These are phyloP conservation scores for Sclerodermus sp. DNA, from an alignment of 2,888 invertebrate species.

Conservation along the genomic window DNA sequence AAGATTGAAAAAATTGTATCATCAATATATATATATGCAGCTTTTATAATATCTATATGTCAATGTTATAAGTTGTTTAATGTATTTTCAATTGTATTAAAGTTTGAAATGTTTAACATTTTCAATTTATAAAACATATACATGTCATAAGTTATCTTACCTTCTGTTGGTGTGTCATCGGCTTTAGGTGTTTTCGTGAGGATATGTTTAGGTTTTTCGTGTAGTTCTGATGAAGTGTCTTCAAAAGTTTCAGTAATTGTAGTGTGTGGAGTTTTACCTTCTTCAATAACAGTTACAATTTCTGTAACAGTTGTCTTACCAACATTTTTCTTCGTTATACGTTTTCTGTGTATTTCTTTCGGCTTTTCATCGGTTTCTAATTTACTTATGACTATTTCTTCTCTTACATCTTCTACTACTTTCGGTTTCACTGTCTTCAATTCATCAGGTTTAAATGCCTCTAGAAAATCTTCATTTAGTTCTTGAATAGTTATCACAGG, in stretches of 20 bases:
- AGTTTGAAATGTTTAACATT: too few species aligned
- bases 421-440: slow-evolving; percentile 20
- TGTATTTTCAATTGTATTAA: too few species aligned
- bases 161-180: slow-evolving; percentile 36
- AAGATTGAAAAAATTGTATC: too few species aligned
- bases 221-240: slow-evolving; percentile 46
- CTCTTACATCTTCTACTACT: slow-evolving; percentile 27
- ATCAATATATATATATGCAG: neutral
- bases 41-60: neutral
- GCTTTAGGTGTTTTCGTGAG: slow-evolving; percentile 42
- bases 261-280: slow-evolving; percentile 48
- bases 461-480: slow-evolving; percentile 38
- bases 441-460: slow-evolving; percentile 26
- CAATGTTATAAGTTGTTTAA: too few species aligned
- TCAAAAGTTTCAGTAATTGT: slow-evolving; percentile 52
- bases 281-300: slow-evolving; percentile 51
- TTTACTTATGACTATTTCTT: slow-evolving; percentile 47
- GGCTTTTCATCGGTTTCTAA: slow-evolving; percentile 54
- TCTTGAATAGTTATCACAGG: slow-evolving; percentile 39
- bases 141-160: slow-evolving; percentile 41
- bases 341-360: slow-evolving; percentile 41
- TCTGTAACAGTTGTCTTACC: slow-evolving; percentile 55
- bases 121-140: too few species aligned
- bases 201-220: slow-evolving; percentile 46
- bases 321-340: slow-evolving; percentile 42